A percentile compares a stretch with the other conserved stretches of the same genome.
Evolutionary conservation across 2,113 vertebrate genomes (phyloP).

Genomic region (Canis aureus): DNA sequence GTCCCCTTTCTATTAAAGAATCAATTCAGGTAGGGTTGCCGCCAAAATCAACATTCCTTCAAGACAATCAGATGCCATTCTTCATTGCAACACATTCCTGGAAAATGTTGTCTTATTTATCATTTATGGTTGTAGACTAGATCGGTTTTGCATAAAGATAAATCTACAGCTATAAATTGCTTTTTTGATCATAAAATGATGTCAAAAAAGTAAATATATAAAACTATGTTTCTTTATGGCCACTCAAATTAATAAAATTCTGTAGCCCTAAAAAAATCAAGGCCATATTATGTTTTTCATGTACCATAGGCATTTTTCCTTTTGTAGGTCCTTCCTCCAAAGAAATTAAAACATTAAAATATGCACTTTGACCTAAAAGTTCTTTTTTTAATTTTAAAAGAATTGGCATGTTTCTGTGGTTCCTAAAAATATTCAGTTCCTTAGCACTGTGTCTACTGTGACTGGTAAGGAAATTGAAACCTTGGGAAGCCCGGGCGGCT

Average conservation of each 20-base stretch:
- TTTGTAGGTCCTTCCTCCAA: not conserved
- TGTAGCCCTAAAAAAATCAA: not conserved
- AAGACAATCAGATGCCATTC: not conserved
- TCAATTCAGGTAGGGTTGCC: not conserved
- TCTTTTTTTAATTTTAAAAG: not conserved
- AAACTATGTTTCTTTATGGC: not conserved
- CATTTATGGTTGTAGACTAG: not conserved
- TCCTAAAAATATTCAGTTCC: not conserved
- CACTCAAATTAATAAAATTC: slow-evolving; percentile 18
- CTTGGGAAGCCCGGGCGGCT: too few species aligned
- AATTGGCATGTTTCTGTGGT: not conserved
- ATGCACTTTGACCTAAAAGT: not conserved
- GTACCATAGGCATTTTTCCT: not conserved
- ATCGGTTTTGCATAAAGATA: not conserved
- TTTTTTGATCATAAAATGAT: slow-evolving; percentile 49
- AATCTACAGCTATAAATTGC: not conserved
- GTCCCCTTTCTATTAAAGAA: not conserved
- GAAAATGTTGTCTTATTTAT: not conserved
- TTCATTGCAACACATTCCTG: not conserved
- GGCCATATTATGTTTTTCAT: not conserved
- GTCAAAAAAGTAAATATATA: not conserved
- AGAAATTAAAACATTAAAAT: not conserved
- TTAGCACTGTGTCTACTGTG: not conserved
- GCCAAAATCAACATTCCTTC: not conserved
- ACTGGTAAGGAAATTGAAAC: not conserved